Percentiles rank a stretch among this genome's conserved stretches.
Evolutionary conservation across 2,888 invertebrate genomes (phyloP).

Genomic region (Aphodius sticticus): DNA sequence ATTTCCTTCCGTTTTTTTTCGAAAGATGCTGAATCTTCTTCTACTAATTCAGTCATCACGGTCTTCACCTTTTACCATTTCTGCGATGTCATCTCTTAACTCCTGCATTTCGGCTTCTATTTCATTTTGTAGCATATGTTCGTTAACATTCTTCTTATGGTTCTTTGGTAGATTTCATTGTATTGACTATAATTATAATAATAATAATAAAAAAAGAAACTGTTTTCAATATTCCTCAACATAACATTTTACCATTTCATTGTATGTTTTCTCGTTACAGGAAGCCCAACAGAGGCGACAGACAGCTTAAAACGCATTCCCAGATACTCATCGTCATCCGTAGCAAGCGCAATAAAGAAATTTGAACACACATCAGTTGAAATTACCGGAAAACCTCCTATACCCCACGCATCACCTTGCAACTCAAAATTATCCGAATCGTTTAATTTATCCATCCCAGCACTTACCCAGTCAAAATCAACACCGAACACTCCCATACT

Average conservation of each 20-base stretch:
- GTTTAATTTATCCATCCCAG: neutral
- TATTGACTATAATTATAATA: no score
- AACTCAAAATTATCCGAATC: conserved; percentile 32
- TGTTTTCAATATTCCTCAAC: neutral
- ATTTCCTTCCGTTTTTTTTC: no score
- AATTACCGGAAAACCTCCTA: conserved; percentile 18
- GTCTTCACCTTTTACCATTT: no score
- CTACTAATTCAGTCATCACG: no score
- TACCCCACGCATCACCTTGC: neutral
- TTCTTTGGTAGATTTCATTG: no score
- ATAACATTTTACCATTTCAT: neutral
- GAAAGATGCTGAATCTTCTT: no score
- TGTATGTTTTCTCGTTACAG: conserved; percentile 43
- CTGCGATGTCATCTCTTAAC: no score
- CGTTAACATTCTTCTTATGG: no score
- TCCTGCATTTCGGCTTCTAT: no score
- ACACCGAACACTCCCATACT: conserved; percentile 25
- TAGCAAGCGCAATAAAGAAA: conserved; percentile 56
- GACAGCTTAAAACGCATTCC: conserved; percentile 53
- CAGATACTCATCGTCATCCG: conserved; percentile 49
- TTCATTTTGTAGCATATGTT: no score
- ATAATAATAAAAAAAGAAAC: no score
- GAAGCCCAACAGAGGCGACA: conserved; percentile 53
- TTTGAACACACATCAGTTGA: conserved; percentile 46
- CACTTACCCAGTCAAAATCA: conserved; percentile 30